Evolutionary conservation across 2,797 vertebrate species (phyloP), one percentile per base, ranked within the genome.

Genomic region (Intellagama lesueurii): DNA sequence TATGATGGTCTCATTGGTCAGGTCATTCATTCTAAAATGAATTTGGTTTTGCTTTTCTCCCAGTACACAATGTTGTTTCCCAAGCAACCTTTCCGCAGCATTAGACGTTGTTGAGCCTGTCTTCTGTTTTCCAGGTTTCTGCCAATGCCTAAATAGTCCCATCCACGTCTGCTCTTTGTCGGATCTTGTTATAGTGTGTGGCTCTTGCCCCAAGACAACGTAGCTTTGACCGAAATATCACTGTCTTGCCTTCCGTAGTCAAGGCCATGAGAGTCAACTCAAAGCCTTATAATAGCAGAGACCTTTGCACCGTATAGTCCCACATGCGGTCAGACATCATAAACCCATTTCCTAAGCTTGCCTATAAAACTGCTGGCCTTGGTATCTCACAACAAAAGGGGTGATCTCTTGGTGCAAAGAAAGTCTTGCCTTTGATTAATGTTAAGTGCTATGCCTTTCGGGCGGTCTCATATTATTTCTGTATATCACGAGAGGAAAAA

Each of bases 251-350:
- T 94, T 93, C 93, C 94, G 91, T 86, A 68, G 78, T 81, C 73
- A 14, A 11, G 75, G 66, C 80, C 56, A 78, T 89, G 77, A 86
- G 90, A 95, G 91, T 91, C 94, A 94, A 94, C 93, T 92, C 92
- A 78, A 87, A 83, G 83, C 91, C 1, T 56, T 94, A 92, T 93
- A 94, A 95, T 83, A 82, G 78, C 72, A 76, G 92, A 87, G 81
- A 87, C 87, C 78, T 93, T 94, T 94, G 87, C 90, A 92, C 91
- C 73, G 94, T 49, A 44, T 84, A 94, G 92, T 94, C 92, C 92
- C 91, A 40, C 89, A 89, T 87, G 91, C 81, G 89, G 89, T 92
- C 91, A 92, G 94, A 93, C 94, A 94, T 95, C 94, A 93, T 93
- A 95, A 94, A 93, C 84, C 44, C 30, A 35, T 68, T 86, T 86